phyloP scores from a whole-genome alignment of 2,113 vertebrate genomes.

The Mustela lutreola region DNA sequence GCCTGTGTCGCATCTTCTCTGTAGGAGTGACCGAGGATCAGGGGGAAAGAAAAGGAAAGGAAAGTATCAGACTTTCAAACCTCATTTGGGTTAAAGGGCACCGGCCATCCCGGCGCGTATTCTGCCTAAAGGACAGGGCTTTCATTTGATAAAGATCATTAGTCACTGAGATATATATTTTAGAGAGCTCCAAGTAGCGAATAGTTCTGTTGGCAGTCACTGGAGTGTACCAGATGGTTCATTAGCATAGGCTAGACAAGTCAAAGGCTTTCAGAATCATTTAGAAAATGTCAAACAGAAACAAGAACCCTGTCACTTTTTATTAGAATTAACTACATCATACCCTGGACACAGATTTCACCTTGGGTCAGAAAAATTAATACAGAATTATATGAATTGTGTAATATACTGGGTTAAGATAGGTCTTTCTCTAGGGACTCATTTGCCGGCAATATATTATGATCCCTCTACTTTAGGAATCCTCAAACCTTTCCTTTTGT shows the following conservation, averaged over 20 bases:
- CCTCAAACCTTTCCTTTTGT: conserved; percentile 87
- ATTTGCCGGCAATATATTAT: conserved; percentile 92
- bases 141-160: conserved; percentile 95
- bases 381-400: conserved; percentile 94
- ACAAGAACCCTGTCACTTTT: conserved; percentile 93
- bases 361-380: conserved; percentile 98
- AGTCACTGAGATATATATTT: conserved; percentile 94
- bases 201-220: conserved; percentile 88
- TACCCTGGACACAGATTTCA: conserved; percentile 91
- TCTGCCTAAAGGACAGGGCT: conserved; percentile 91
- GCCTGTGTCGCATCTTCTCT: not conserved
- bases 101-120: conserved; percentile 81
- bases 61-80: conserved; percentile 73
- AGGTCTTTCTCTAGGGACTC: conserved; percentile 90
- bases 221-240: conserved; percentile 94
- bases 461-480: conserved; percentile 86
- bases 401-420: conserved; percentile 90
- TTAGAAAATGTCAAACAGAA: conserved; percentile 93
- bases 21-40: conserved; percentile 43
- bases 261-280: conserved; percentile 91
- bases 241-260: conserved; percentile 91
- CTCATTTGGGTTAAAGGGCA: conserved; percentile 91
- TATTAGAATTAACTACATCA: conserved; percentile 94
- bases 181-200: conserved; percentile 85
- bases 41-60: not conserved